These are phyloP conservation scores for Ia io DNA, from an alignment of 2,113 vertebrate genomes.

Conservation along the genomic window DNA sequence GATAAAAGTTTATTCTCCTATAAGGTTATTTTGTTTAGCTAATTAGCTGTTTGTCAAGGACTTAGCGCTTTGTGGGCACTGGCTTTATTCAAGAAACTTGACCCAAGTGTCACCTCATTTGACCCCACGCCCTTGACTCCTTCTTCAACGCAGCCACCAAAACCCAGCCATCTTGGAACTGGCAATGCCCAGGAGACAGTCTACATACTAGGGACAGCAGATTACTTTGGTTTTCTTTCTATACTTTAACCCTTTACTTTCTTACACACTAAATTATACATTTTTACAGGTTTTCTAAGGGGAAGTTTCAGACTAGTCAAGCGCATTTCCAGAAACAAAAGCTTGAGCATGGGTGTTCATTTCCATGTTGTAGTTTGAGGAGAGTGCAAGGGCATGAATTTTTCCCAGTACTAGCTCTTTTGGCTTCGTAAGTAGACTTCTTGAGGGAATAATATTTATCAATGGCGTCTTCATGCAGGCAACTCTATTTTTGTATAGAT, in stretches of 20 bases:
- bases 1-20: neutral
- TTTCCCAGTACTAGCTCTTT: neutral
- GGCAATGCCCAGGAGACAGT: neutral
- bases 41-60: neutral
- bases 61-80: neutral
- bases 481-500: neutral
- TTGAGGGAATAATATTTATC: neutral
- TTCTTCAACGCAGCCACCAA: neutral
- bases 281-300: neutral
- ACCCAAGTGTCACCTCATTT: neutral
- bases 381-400: accelerated
- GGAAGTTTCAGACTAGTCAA: neutral
- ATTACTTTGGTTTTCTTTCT: neutral
- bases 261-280: neutral
- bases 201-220: neutral
- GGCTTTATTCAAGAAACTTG: neutral
- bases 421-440: neutral
- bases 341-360: neutral
- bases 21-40: neutral
- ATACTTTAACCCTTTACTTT: neutral
- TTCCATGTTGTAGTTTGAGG: neutral
- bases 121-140: neutral
- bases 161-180: neutral
- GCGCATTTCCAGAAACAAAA: neutral
- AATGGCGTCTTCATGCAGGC: neutral